Conservation (phyloP, 2,888 invertebrate genomes). For the Agrotis puta region DNA sequence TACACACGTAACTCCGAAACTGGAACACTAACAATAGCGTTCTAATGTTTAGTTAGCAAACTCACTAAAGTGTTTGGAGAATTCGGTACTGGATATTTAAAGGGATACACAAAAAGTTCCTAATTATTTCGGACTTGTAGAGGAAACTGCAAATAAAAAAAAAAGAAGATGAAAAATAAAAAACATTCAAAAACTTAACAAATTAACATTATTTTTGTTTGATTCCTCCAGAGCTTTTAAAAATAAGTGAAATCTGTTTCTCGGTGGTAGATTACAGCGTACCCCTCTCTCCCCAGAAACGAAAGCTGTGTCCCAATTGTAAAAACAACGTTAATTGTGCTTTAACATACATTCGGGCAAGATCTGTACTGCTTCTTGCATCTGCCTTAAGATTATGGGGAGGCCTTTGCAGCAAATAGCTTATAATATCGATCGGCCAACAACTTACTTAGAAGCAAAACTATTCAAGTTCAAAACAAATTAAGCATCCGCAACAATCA, state of each 20-base stretch:
- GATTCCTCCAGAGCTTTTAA: no score
- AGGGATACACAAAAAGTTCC: not conserved
- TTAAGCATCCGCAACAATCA: not conserved
- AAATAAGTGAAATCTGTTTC: no score
- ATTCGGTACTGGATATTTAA: not conserved
- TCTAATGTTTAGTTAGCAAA: conserved; percentile 6
- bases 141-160: not conserved
- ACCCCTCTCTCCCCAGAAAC: no score
- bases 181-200: not conserved
- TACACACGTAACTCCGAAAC: conserved; percentile 39
- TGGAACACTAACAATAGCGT: conserved; percentile 27
- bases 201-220: not conserved
- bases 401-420: no score
- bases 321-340: no score
- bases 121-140: not conserved
- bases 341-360: no score
- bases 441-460: no score
- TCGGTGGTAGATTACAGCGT: no score
- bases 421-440: no score
- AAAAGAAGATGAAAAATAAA: not conserved
- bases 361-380: no score
- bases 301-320: no score
- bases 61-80: not conserved
- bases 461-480: not conserved
- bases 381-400: no score